These are phyloP conservation scores for Rhegmatorhina hoffmannsi DNA, from an alignment of 2,113 vertebrate species.

Conservation along the genomic window DNA sequence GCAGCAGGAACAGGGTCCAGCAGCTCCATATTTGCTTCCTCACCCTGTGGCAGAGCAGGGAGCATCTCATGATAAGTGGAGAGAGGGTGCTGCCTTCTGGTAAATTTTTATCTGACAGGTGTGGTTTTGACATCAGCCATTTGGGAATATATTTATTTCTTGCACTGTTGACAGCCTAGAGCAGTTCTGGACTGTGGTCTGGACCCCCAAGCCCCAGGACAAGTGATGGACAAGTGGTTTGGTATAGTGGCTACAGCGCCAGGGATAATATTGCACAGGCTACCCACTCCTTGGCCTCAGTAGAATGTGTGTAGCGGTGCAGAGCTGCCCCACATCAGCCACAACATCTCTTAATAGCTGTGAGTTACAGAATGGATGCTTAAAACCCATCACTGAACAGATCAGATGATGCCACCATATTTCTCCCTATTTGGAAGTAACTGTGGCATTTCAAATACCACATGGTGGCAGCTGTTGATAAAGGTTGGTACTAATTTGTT, in stretches of 20 bases:
- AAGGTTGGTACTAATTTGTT: slow-evolving; percentile 9
- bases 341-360: fast-evolving
- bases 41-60: fast-evolving
- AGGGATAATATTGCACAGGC: too few relatives aligned
- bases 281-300: not conserved
- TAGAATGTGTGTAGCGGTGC: not conserved
- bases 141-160: not conserved
- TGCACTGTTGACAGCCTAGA: not conserved
- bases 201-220: not conserved
- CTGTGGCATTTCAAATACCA: slow-evolving; percentile 44
- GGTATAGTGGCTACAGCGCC: fast-evolving
- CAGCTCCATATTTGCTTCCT: not conserved
- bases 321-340: fast-evolving
- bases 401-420: not conserved
- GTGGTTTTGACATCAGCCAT: not conserved
- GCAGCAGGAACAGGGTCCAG: not conserved
- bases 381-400: not conserved
- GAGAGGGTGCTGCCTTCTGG: not conserved
- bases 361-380: not conserved
- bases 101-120: not conserved
- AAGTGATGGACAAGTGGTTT: not conserved
- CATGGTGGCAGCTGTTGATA: slow-evolving; percentile 65
- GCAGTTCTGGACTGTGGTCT: not conserved
- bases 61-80: not conserved
- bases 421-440: not conserved